Conservation (phyloP, 2,888 invertebrate genomes). For the Eilema sororculum region DNA sequence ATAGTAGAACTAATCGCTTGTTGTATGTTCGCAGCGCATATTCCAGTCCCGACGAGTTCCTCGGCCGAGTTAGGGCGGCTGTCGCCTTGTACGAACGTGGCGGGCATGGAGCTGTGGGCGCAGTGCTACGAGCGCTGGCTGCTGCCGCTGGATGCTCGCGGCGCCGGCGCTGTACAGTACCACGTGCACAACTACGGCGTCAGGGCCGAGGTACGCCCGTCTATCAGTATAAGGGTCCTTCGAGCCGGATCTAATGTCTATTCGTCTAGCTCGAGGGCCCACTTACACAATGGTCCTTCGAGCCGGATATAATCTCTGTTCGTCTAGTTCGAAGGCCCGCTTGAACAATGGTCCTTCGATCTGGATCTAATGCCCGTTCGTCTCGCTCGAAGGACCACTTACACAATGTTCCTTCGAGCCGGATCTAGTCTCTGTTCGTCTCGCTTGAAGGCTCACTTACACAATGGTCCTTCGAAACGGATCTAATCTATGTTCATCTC, state of each 20-base stretch:
- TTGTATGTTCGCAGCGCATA: constrained; percentile 7
- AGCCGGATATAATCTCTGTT: too few relatives aligned
- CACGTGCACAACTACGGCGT: constrained; percentile 50
- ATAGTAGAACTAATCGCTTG: neutral
- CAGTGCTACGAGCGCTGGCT: constrained; percentile 97
- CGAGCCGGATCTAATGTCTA: too few relatives aligned
- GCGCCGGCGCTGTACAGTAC: constrained; percentile 89
- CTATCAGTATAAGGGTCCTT: too few relatives aligned
- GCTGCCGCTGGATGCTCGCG: constrained; percentile 92
- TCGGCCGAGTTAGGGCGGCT: constrained; percentile 51
- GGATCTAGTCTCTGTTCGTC: too few relatives aligned
- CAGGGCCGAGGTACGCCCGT: neutral
- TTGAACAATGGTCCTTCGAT: too few relatives aligned
- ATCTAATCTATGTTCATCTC: too few relatives aligned
- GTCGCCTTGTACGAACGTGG: constrained; percentile 84
- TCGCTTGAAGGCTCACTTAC: too few relatives aligned
- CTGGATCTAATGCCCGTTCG: too few relatives aligned
- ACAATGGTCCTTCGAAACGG: too few relatives aligned
- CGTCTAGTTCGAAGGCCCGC: too few relatives aligned
- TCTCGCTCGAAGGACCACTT: neutral
- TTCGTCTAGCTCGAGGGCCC: too few relatives aligned
- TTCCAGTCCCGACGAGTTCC: neutral
- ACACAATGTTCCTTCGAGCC: neutral
- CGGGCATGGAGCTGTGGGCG: constrained; percentile 91
- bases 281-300: too few relatives aligned